Base-by-base conservation (phyloP, 2,113 vertebrate genomes). In the Notothenia coriiceps region DNA sequence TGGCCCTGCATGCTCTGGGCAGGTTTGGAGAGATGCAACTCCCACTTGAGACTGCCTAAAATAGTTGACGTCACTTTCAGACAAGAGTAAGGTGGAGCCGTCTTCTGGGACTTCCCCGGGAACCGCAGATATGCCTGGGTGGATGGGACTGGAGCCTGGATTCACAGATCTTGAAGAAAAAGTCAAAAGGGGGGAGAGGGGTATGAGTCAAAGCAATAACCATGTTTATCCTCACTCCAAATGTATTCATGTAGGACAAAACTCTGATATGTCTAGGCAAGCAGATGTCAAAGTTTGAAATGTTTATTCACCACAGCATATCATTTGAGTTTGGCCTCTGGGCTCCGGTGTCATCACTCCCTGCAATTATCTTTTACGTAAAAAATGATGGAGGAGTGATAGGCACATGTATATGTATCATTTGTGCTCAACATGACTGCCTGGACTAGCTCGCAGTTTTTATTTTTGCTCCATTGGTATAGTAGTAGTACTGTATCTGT, bases 51-150 rank as follows among this genome's bases (percentile, higher is more conserved):
- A 25, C 13, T 5, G 46, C 49, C 44, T 54, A 75, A 81, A 18
- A 88, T 14, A 18, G 4, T 51, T n/a, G 0, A 46, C 60, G 0
- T 90, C 86, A 6, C 61, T 62, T 20, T 95, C 89, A 22, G 89
- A 79, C 5, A 75, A 55, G n/a, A 83, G 67, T 2, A 82, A 49
- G 33, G 44, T 29, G 17, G 83, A 25, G 43, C 92, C 91, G 0
- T 95, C 94, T 4, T 95, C 93, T 13, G 71, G 76, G 40, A 95
- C 83, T 0, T 74, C 72, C 8, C 94, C 95, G 0, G 94, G 94
- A 5, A 95, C 89, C 8, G 86, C 63, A 13, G 79, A 63, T 3
- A 6, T 6, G n/a, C 50, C 67, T 1, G 61, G 29, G 0, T 89
- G 75, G 6, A 75, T 35, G 2, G 91, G 94, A 64, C 76, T 88